A percentile compares a stretch with the other conserved stretches of the same genome.
phyloP scores from a whole-genome alignment of 2,113 vertebrate species.

The Gavialis gangeticus region DNA sequence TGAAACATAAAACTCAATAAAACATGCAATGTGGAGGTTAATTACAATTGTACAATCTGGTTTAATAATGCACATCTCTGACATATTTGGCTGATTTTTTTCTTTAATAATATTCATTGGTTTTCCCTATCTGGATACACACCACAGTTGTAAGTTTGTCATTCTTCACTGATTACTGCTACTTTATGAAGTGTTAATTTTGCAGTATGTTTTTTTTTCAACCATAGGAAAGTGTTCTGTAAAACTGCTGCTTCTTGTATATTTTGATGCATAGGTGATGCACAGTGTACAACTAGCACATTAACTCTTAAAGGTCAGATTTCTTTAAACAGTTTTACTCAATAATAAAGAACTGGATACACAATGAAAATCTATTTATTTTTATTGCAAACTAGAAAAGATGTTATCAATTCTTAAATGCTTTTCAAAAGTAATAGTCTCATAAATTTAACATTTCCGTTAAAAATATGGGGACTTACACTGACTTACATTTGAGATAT shows the following conservation, averaged over 20 bases:
- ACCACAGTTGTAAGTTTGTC: slow-evolving; percentile 7
- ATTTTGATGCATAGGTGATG: slow-evolving; percentile 26
- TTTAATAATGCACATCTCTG: slow-evolving; percentile 2
- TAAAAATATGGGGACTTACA: neutral
- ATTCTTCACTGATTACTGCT: slow-evolving; percentile 12
- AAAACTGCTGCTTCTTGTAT: slow-evolving; percentile 49
- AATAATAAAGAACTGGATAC: slow-evolving; percentile 64
- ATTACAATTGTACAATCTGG: neutral
- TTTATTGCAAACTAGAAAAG: neutral
- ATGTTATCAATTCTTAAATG: neutral
- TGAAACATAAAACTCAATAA: neutral
- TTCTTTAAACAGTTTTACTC: slow-evolving; percentile 57
- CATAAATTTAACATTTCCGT: neutral
- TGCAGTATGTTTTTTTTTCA: slow-evolving; percentile 31
- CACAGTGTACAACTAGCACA: slow-evolving; percentile 50
- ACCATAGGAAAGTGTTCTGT: slow-evolving; percentile 14
- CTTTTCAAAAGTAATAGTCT: neutral
- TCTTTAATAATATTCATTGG: neutral
- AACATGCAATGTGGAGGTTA: neutral
- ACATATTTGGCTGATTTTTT: neutral
- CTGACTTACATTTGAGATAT: neutral
- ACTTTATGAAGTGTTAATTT: slow-evolving; percentile 19
- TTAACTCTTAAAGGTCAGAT: slow-evolving; percentile 27
- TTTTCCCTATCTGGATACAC: neutral
- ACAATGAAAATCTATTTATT: neutral